Base-by-base conservation (phyloP, 2,113 vertebrate species). In the Cygnus atratus region DNA sequence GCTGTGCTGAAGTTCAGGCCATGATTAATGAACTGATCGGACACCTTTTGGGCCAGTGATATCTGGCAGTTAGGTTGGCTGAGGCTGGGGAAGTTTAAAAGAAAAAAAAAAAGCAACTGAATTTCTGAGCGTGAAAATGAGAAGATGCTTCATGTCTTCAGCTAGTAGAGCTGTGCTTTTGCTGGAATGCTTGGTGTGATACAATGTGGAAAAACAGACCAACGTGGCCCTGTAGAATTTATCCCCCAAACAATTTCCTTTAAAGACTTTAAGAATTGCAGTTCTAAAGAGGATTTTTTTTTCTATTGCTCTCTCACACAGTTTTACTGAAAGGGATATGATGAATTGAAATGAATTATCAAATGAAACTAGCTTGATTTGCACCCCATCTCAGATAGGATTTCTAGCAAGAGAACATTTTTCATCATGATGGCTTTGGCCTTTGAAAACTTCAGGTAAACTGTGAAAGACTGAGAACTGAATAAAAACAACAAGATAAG, bases 1-100 rank as follows among this genome's bases (percentile, higher is more conserved):
- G 4, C 68, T 5, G 25, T 2, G 2, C 43, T 10, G 17, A 8
- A 17, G 8, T 31, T 55, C 41, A 18, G 25, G 13, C 7, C 1
- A 9, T 41, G 25, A 41, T 57, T 48, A 41, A 29, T 9, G 24
- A 35, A 11, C 20, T 50, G 29, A 31, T n/a, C 29, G 35, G 41
- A 55, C 19, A 11, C 20, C 35, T 41, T 63, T 35, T 31, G 48
- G 31, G 25, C 19, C 61, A 71, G 25, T 1, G 0, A 11, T 35
- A 31, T 37, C 48, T 22, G 48, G 5, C 14, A 19, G 25, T 43
- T 48, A 41, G 35, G 13, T 33, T 50, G 50, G 50, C 35, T 44
- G 43, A 52, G 28, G 35, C 70, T 54, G 7, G 10, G 50, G 35
- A 33, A 28, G 18, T 72, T 43, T 48, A 48, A 48, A 48, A 48